Evolutionary conservation across 1,140 invertebrate species (phyloP), one percentile per base, ranked within the genome.

Genomic region (Bursaphelenchus mucronatus): DNA sequence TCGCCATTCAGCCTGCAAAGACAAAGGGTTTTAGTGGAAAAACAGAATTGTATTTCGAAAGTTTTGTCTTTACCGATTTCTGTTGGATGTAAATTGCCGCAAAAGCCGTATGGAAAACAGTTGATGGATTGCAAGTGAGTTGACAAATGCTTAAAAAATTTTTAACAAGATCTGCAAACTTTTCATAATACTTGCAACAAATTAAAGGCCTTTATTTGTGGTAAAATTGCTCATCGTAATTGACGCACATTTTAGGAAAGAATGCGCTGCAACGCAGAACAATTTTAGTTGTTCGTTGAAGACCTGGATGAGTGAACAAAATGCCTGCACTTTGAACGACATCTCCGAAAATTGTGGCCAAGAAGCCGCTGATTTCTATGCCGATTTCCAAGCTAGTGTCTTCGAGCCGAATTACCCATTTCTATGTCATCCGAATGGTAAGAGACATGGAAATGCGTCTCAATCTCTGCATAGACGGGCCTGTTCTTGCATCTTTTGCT

Each of bases 1-100:
- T 72, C 70, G n/a, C 69, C 69, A 11, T 72, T 72, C 43, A 67
- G 64, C n/a, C 19, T 66, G 11, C 41, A 66, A 41, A 8, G 63
- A 41, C 64, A 66, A 49, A 50, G 41, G n/a, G 10, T 53, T 51
- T 46, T 66, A n/a, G 65, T 66, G n/a, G 30, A 66, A 30, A 50
- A 66, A 49, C 58, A 66, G 9, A 47, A 21, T 39, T 66, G 64
- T 49, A 65, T 66, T n/a, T 61, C 53, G 11, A 40, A 66, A 45
- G 52, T 66, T 30, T 15, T 66, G 40, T 21, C 63, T 10, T 21
- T 66, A 6, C 64, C 64, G 5, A 52, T 46, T 13, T 64, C 58
- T 17, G 49, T 46, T 39, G 63, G 64, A 10, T 66, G 64, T 17
- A 66, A 50, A 19, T 63, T 64, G 19, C 39, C 21, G 19, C 45